A percentile compares a stretch with the other conserved stretches of the same genome.
These are phyloP conservation scores for Allobates femoralis DNA, from an alignment of 2,797 vertebrate species.

Conservation along the genomic window DNA sequence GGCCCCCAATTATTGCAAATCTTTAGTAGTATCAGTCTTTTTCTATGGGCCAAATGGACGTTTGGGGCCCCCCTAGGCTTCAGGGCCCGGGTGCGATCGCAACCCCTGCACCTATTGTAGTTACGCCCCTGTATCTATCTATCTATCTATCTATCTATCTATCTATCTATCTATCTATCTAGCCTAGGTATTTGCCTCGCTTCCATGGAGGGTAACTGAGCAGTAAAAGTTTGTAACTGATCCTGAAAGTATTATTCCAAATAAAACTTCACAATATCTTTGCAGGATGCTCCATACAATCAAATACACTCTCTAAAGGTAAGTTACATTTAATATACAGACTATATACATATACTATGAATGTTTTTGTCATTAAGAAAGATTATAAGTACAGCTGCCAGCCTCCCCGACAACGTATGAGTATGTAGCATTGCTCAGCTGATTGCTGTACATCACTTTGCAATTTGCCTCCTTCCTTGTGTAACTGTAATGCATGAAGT, in stretches of 20 bases:
- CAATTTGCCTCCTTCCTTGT: constrained; percentile 24
- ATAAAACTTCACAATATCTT: constrained; percentile 7
- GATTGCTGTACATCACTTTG: constrained; percentile 26
- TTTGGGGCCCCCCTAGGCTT: no score
- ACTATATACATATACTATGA: background rate
- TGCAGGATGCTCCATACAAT: constrained; percentile 16
- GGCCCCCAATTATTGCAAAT: no score
- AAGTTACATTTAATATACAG: background rate
- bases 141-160: background rate
- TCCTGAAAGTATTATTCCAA: background rate
- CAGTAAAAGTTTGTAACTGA: background rate
- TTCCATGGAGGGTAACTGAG: background rate
- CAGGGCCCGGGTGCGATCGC: no score
- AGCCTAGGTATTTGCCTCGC: no score
- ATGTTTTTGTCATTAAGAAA: background rate
- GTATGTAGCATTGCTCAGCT: background rate
- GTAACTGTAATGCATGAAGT: constrained; percentile 26
- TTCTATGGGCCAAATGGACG: no score
- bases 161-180: background rate
- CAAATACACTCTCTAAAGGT: background rate
- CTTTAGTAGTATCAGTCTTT: no score
- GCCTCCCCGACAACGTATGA: background rate
- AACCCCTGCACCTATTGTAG: no score
- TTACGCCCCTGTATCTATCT: no score
- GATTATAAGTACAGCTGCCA: background rate